A percentile compares a stretch with the other conserved stretches of the same genome.
phyloP scores from a whole-genome alignment of 2,888 invertebrate species.

The Hetaerina titia region DNA sequence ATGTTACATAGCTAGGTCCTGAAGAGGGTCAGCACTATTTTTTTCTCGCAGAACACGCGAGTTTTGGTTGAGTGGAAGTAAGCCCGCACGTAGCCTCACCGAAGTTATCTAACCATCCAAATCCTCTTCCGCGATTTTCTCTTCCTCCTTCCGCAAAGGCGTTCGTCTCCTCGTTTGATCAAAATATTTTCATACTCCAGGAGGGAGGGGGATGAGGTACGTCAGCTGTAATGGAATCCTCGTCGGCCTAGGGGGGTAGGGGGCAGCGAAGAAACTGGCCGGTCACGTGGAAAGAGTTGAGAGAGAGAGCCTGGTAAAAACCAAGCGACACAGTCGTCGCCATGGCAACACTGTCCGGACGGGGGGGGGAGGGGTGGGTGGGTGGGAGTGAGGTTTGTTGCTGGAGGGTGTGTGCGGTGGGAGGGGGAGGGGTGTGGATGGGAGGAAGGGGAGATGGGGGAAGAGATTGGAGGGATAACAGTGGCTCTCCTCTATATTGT shows the following conservation, averaged over 20 bases:
- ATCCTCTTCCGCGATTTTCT: neutral
- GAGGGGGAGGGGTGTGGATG: neutral
- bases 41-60: neutral
- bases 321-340: neutral
- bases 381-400: neutral
- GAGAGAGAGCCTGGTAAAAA: neutral
- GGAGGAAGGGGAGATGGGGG: neutral
- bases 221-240: no score
- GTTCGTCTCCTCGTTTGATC: no score
- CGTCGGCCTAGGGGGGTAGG: no score
- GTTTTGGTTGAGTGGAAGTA: neutral
- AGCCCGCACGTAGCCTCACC: neutral
- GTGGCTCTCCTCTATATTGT: constrained; percentile 14
- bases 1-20: neutral
- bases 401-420: neutral
- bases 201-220: no score
- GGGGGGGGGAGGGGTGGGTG: neutral
- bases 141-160: neutral
- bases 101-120: no score
- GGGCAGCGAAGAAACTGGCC: no score
- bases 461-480: neutral
- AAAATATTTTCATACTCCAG: no score
- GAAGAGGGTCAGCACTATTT: neutral
- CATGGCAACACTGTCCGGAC: neutral
- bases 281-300: no score